Conservation (phyloP, 2,888 invertebrate genomes). For the Apantesis nais region DNA sequence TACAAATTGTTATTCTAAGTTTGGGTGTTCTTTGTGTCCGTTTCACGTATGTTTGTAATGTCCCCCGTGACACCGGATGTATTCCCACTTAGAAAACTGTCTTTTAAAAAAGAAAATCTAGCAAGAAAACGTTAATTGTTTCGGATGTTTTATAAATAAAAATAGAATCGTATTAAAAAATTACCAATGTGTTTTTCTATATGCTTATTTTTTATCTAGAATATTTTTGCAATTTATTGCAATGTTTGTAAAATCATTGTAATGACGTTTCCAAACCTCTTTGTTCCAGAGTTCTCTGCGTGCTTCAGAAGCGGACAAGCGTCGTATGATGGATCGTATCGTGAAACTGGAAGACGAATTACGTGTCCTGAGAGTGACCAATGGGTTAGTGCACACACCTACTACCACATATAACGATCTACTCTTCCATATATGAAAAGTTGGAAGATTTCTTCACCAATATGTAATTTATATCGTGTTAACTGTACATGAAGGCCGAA, state of each 20-base stretch:
- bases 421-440: constrained; percentile 12
- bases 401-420: constrained; percentile 19
- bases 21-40: too few species aligned
- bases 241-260: too few species aligned
- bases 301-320: constrained; percentile 87
- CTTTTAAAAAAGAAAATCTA: too few species aligned
- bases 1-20: too few species aligned
- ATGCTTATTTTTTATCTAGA: background rate
- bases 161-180: background rate
- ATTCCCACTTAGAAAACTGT: too few species aligned
- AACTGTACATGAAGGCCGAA: background rate
- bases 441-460: background rate
- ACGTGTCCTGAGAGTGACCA: constrained; percentile 71
- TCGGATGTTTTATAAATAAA: background rate
- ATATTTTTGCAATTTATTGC: background rate
- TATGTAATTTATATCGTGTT: background rate
- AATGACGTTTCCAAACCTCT: constrained; percentile 19
- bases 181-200: background rate
- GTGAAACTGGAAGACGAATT: constrained; percentile 89
- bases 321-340: constrained; percentile 88
- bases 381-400: constrained; percentile 58
- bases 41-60: too few species aligned
- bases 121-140: too few species aligned
- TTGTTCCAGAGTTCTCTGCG: constrained; percentile 88
- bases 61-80: too few species aligned